Conservation (phyloP, 1,140 invertebrate species). For the Diprion similis region DNA sequence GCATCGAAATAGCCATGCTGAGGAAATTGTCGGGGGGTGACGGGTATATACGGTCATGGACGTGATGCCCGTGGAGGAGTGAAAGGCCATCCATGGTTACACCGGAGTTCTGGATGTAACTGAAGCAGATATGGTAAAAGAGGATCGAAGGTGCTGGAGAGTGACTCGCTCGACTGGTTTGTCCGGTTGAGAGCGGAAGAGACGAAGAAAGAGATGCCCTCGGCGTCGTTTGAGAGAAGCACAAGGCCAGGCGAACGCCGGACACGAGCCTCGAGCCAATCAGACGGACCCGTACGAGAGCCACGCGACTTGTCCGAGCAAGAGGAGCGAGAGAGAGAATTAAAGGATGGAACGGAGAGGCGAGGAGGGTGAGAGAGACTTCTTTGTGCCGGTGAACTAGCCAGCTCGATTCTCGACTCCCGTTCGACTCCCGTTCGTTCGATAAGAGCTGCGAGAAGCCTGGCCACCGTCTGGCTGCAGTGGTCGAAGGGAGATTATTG, state of each 20-base stretch:
- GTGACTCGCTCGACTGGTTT: constrained; percentile 20
- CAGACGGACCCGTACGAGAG: constrained; percentile 55
- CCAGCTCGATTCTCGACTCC: neutral
- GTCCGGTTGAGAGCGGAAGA: constrained; percentile 16
- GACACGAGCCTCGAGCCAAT: constrained; percentile 63
- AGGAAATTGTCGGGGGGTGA: too few species aligned
- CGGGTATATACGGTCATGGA: too few species aligned
- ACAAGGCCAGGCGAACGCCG: constrained; percentile 51
- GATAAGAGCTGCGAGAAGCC: neutral
- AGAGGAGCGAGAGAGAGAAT: constrained; percentile 13
- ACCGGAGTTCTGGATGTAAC: too few species aligned
- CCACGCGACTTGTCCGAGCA: constrained; percentile 49
- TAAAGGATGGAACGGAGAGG: constrained; percentile 4
- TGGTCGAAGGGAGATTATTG: neutral
- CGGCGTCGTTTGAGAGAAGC: neutral
- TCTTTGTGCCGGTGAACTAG: neutral
- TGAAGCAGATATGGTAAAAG: too few species aligned
- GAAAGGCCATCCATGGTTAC: too few species aligned
- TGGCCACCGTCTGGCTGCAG: neutral
- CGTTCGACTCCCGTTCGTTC: neutral
- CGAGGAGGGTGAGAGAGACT: neutral
- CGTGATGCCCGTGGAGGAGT: too few species aligned
- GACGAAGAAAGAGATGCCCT: neutral
- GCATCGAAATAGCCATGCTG: too few species aligned
- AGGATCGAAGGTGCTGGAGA: too few species aligned